Percentiles rank a stretch among this genome's conserved stretches.
phyloP scores from a whole-genome alignment of 2,113 vertebrate genomes.

The Alces alces region DNA sequence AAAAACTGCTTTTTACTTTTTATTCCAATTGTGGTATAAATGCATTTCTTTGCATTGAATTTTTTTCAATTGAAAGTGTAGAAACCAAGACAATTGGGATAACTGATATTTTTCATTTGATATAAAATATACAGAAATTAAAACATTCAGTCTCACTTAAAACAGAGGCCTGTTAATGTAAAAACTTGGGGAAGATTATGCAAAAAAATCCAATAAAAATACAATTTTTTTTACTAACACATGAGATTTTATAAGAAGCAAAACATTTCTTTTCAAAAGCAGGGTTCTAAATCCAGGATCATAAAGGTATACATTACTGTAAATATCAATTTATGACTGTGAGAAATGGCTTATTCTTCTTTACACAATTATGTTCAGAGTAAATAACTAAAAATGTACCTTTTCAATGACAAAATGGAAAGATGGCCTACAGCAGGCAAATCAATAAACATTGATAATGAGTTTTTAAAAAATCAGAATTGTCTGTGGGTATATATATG shows the following conservation, averaged over 20 bases:
- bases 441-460: conserved; percentile 38
- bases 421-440: conserved; percentile 26
- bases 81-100: not conserved
- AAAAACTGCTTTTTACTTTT: conserved; percentile 15
- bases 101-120: conserved; percentile 41
- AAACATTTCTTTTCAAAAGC: conserved; percentile 41
- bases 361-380: conserved; percentile 40
- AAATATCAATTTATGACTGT: conserved; percentile 11
- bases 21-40: conserved; percentile 33
- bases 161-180: conserved; percentile 52
- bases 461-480: conserved; percentile 69
- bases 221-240: conserved; percentile 38
- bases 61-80: conserved; percentile 7
- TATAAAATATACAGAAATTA: conserved; percentile 33
- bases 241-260: conserved; percentile 41
- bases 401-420: conserved; percentile 32
- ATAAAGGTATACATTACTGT: conserved; percentile 14
- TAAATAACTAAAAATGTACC: conserved; percentile 42
- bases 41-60: conserved; percentile 23
- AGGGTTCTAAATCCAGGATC: conserved; percentile 3
- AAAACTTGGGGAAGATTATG: conserved; percentile 23
- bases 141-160: conserved; percentile 48
- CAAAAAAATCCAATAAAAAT: conserved; percentile 41
- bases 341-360: conserved; percentile 37
- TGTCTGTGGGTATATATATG: conserved; percentile 48